Percentiles rank a stretch among this genome's conserved stretches.
These are phyloP conservation scores for Rhyacophila brunnea DNA, from an alignment of 1,140 invertebrate species.

Conservation along the genomic window DNA sequence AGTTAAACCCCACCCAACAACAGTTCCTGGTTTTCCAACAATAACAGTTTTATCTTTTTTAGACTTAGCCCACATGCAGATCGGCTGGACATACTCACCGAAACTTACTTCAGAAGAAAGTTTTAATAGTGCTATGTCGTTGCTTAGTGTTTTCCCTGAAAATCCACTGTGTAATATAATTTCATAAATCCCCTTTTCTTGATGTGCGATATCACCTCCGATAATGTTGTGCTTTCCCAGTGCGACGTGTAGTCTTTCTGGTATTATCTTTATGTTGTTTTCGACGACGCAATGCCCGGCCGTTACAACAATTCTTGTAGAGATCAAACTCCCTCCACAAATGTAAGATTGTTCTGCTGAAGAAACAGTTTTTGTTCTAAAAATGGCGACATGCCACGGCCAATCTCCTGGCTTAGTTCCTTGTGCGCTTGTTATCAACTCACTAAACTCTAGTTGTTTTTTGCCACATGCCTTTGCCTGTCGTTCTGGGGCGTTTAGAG, in stretches of 20 bases:
- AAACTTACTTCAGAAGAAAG: neutral
- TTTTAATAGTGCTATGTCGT: neutral
- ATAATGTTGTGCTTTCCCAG: neutral
- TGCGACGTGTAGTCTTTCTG: slow-evolving; percentile 38
- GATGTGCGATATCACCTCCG: neutral
- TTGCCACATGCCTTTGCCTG: neutral
- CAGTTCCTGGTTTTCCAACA: neutral
- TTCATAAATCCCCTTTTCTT: neutral
- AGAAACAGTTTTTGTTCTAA: neutral
- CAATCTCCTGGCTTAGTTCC: slow-evolving; percentile 17
- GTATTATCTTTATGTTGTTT: slow-evolving; percentile 28
- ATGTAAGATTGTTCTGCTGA: too few species aligned
- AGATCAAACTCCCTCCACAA: neutral
- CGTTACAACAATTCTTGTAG: neutral
- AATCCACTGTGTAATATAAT: neutral
- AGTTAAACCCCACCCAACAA: slow-evolving; percentile 19
- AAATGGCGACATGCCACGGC: slow-evolving; percentile 25
- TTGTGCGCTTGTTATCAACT: neutral
- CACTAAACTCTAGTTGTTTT: neutral
- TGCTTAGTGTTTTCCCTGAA: neutral
- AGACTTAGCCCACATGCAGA: neutral
- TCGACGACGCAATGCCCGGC: slow-evolving; percentile 41
- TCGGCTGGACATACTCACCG: neutral
- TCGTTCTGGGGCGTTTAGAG: too few species aligned
- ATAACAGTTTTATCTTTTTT: too few species aligned